Base-by-base conservation (phyloP, 1,140 invertebrate genomes). In the Tenebrio molitor region DNA sequence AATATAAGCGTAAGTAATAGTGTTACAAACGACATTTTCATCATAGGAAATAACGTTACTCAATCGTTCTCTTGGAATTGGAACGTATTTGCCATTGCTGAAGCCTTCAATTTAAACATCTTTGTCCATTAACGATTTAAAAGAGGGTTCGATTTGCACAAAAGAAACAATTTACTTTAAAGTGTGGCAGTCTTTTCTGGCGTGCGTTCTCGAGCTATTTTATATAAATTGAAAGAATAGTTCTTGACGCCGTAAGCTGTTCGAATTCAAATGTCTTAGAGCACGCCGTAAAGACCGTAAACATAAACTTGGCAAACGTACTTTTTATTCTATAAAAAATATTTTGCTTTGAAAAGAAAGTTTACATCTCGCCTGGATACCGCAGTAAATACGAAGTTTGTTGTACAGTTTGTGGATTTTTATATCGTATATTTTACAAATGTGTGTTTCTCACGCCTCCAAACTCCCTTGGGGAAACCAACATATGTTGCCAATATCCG, bases 391-490 rank as follows among this genome's bases (percentile, higher is more conserved):
- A 46, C 17, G 50, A 58, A 15, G 25, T 58, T 58, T 58, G 50
- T 16, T 58, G 50, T 29, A 58, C 50, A 58, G 50, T 58, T 58
- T 58, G 50, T 29, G 46, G 44, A 58, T 41, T 69, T 29, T 44
- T 58, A 46, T 64, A 44, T 10, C 69, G 50, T 25, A 63, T 63
- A 65, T 66, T 72, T 66, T 50, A 36, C 70, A 66, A 66, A 72
- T 72, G 70, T 66, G 62, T 16, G 8, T 44, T 72, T 72, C 70
- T 44, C 70, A 72, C 58, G 70, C 70, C 62, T 72, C 46, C 50
- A 15, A 25, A 72, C 42, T 65, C 62, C 53, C 62, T 42, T 29
- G 58, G 70, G 70, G 70, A 72, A 25, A 14, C 2, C 10, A 17
- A 36, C 70, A 72, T 53, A 53, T 72, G 70, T 50, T 46, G 39